A percentile compares a stretch with the other conserved stretches of the same genome.
These are phyloP conservation scores for Drosophila murphyi DNA, from an alignment of 1,140 invertebrate species.

Conservation along the genomic window DNA sequence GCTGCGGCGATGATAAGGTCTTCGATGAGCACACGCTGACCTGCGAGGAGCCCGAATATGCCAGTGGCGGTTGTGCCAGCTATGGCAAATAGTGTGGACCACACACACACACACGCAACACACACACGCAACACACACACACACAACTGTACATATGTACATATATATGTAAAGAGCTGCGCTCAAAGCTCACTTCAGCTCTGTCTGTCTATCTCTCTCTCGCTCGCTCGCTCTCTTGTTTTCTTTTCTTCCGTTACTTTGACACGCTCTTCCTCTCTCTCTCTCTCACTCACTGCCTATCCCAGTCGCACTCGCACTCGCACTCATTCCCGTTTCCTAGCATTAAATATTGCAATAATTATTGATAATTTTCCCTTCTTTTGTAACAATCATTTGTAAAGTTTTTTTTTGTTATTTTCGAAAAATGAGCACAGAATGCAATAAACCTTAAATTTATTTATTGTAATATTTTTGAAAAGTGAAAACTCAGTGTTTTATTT, in stretches of 20 bases:
- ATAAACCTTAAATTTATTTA: slow-evolving; percentile 79
- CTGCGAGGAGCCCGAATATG: slow-evolving; percentile 89
- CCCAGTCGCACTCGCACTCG: slow-evolving; percentile 14
- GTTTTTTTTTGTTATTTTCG: slow-evolving; percentile 52
- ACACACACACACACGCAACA: slow-evolving; percentile 4
- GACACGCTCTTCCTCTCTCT: slow-evolving; percentile 3
- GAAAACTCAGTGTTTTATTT: neutral
- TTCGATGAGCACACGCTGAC: slow-evolving; percentile 93
- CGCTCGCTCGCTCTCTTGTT: slow-evolving; percentile 5
- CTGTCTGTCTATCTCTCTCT: slow-evolving; percentile 3
- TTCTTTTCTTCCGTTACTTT: neutral
- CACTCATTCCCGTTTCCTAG: slow-evolving; percentile 49
- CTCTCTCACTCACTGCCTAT: neutral
- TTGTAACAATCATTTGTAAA: slow-evolving; percentile 35
- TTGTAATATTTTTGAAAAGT: slow-evolving; percentile 58
- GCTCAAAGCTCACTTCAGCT: slow-evolving; percentile 44
- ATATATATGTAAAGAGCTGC: slow-evolving; percentile 54
- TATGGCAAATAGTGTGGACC: slow-evolving; percentile 67
- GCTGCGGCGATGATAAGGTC: slow-evolving; percentile 93
- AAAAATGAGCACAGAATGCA: slow-evolving; percentile 62
- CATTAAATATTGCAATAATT: slow-evolving; percentile 28
- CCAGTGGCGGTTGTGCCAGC: slow-evolving; percentile 73
- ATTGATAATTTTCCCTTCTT: slow-evolving; percentile 13
- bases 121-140: neutral
- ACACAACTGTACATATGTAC: slow-evolving; percentile 59